Conservation (phyloP, 1,140 invertebrate species). For the Periplaneta americana region DNA sequence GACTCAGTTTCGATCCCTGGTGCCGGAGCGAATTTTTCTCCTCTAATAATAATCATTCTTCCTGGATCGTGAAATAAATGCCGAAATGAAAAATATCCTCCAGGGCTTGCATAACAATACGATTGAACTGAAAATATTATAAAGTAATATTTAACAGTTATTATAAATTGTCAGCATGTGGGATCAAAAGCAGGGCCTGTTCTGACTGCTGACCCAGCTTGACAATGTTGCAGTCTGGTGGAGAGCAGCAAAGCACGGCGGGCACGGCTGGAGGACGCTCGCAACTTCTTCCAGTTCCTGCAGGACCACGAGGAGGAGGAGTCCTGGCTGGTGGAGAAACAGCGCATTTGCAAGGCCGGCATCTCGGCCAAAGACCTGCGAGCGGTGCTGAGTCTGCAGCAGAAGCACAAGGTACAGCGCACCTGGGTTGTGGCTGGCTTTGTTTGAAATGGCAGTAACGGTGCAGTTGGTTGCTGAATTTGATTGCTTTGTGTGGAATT, state of each 20-base stretch:
- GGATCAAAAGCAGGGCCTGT: too few relatives aligned
- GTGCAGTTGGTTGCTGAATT: background rate
- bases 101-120: too few relatives aligned
- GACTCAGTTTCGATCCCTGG: too few relatives aligned
- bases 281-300: slow-evolving; percentile 92
- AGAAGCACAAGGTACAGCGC: slow-evolving; percentile 81
- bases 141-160: too few relatives aligned
- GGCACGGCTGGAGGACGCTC: slow-evolving; percentile 79
- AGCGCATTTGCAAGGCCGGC: slow-evolving; percentile 82
- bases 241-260: slow-evolving; percentile 73
- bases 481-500: background rate
- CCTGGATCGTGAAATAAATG: too few relatives aligned
- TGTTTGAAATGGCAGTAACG: background rate
- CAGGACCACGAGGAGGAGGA: slow-evolving; percentile 92
- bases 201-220: too few relatives aligned
- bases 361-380: slow-evolving; percentile 91
- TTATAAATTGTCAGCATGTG: too few relatives aligned
- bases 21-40: too few relatives aligned
- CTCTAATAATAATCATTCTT: too few relatives aligned
- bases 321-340: slow-evolving; percentile 89
- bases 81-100: too few relatives aligned
- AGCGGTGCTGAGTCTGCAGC: slow-evolving; percentile 82
- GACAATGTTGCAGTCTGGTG: slow-evolving; percentile 49
- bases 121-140: too few relatives aligned
- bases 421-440: too few relatives aligned